These are phyloP conservation scores for Oriolus oriolus DNA, from an alignment of 2,113 vertebrate genomes.

Conservation along the genomic window DNA sequence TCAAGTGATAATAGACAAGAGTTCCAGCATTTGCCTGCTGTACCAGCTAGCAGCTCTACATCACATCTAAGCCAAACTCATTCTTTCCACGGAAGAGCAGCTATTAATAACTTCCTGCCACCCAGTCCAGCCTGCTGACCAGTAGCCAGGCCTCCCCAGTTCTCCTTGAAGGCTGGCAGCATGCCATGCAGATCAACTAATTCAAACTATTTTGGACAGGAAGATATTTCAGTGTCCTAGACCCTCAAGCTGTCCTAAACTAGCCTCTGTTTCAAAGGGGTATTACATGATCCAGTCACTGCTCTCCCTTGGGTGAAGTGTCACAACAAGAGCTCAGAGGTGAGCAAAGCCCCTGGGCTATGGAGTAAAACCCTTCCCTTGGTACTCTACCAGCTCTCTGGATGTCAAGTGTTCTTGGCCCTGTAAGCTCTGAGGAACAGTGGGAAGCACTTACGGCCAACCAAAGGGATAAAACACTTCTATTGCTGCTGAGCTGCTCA, in stretches of 20 bases:
- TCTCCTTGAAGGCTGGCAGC: not conserved
- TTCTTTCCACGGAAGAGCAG: not conserved
- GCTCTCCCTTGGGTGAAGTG: not conserved
- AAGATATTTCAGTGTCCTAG: not conserved
- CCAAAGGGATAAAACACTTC: not conserved
- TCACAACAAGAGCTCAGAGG: not conserved
- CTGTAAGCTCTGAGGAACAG: not conserved
- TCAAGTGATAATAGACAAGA: not conserved
- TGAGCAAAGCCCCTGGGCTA: not conserved
- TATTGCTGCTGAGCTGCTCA: not conserved
- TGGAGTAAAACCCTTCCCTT: not conserved
- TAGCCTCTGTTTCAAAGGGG: not conserved
- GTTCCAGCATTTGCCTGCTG: not conserved
- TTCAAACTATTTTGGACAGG: not conserved
- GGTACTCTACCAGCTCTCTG: not conserved
- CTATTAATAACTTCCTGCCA: conserved; percentile 21
- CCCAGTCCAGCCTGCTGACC: not conserved
- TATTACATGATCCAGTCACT: not conserved
- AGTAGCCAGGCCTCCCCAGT: not conserved
- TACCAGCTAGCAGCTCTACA: not conserved
- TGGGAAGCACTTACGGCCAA: not conserved
- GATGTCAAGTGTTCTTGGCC: not conserved
- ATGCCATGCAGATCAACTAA: not conserved
- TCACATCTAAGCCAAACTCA: not conserved
- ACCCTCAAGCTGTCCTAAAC: not conserved